Conservation (phyloP, 2,797 vertebrate genomes). For the Choloepus didactylus region DNA sequence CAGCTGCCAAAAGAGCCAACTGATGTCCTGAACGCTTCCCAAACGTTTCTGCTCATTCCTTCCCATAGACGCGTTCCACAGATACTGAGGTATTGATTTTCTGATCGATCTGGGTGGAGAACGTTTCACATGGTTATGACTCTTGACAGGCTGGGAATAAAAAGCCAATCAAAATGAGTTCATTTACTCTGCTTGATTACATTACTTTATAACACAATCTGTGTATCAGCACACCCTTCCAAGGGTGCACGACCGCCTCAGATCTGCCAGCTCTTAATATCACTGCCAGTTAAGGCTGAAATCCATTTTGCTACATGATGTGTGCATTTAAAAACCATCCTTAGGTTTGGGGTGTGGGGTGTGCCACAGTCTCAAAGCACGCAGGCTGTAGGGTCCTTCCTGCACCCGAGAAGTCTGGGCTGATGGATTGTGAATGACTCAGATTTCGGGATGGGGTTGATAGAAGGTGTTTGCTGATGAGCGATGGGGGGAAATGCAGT, state of each 20-base stretch:
- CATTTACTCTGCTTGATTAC: slow-evolving; percentile 75
- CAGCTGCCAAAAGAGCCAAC: background rate
- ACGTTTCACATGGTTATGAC: slow-evolving; percentile 70
- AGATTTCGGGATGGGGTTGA: background rate
- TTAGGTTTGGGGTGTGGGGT: background rate
- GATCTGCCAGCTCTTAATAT: background rate
- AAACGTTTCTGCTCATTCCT: slow-evolving; percentile 29
- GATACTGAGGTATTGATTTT: slow-evolving; percentile 73
- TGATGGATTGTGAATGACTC: background rate
- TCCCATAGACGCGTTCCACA: slow-evolving; percentile 61
- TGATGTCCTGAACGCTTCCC: background rate
- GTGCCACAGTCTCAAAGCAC: background rate
- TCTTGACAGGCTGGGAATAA: slow-evolving; percentile 76
- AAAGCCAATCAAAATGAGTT: slow-evolving; percentile 75
- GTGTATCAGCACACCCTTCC: background rate
- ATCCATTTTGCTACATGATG: slow-evolving; percentile 34
- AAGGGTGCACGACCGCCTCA: background rate
- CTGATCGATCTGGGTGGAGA: slow-evolving; percentile 72
- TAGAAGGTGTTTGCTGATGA: slow-evolving; percentile 17
- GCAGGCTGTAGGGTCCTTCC: background rate
- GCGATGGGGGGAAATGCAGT: too few species aligned
- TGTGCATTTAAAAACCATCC: background rate
- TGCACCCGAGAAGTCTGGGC: background rate
- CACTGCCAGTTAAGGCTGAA: background rate
- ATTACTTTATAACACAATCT: slow-evolving; percentile 34